phyloP scores from a whole-genome alignment of 2,888 invertebrate genomes.

The Agonopterix subpropinquella region DNA sequence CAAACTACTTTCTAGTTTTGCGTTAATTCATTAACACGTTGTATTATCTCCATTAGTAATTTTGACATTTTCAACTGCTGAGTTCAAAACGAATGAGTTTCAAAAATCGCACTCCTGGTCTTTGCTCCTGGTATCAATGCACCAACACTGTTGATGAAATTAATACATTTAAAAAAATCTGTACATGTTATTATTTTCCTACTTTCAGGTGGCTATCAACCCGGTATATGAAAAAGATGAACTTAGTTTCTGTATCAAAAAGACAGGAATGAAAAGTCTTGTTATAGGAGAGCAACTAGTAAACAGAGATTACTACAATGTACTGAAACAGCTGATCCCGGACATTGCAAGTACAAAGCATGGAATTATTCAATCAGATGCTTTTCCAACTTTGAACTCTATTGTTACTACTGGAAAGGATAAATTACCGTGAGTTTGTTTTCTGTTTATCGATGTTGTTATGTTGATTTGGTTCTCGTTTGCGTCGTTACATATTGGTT shows the following conservation, averaged over 20 bases:
- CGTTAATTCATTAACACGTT: no score
- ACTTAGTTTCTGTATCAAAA: conserved; percentile 82
- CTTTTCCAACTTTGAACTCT: conserved; percentile 69
- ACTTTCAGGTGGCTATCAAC: conserved; percentile 83
- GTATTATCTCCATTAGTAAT: no score
- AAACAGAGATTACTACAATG: conserved; percentile 80
- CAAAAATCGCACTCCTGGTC: no score
- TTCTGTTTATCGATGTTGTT: no score
- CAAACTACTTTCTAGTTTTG: no score
- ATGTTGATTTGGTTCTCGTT: no score
- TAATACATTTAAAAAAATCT: neutral
- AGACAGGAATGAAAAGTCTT: conserved; percentile 81
- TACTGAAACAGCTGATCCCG: conserved; percentile 76
- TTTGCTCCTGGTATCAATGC: no score
- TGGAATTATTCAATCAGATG: conserved; percentile 58
- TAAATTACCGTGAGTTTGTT: conserved; percentile 64
- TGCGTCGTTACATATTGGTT: no score
- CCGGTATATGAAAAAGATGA: conserved; percentile 84
- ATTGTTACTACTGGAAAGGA: conserved; percentile 75
- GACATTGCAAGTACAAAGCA: conserved; percentile 63
- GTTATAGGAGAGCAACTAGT: conserved; percentile 79
- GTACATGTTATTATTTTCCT: conserved; percentile 4
- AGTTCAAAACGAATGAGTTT: no score
- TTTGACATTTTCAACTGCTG: no score
- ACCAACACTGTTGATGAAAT: no score